Evolutionary conservation across 2,888 invertebrate species (phyloP).

Genomic region (Cataglyphis albicans): DNA sequence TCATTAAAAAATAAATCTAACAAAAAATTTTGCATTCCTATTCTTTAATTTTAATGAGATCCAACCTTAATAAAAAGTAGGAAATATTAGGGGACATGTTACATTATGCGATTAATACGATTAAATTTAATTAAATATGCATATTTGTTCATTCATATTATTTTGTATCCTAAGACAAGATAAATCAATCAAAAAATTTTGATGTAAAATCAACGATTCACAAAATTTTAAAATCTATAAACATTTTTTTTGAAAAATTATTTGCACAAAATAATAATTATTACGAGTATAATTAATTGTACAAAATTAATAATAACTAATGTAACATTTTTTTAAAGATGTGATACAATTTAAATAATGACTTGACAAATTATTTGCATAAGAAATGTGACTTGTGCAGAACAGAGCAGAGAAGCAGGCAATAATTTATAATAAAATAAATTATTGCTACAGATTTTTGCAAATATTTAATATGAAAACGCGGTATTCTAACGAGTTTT

Average conservation of each 20-base stretch:
- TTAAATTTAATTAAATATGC: background rate
- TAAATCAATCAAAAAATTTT: background rate
- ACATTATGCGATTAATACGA: background rate
- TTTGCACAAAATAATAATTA: background rate
- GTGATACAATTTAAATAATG: background rate
- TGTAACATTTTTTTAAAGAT: background rate
- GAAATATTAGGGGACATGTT: background rate
- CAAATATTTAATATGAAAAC: background rate
- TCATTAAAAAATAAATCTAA: background rate
- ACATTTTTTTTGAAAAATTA: background rate
- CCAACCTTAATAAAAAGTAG: background rate
- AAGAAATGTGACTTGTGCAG: background rate
- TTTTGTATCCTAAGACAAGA: background rate
- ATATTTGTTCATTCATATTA: background rate
- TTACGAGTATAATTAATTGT: background rate
- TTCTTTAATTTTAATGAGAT: background rate
- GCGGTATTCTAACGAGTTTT: conserved; percentile 19
- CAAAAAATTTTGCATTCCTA: background rate
- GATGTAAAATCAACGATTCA: background rate
- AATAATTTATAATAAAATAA: background rate
- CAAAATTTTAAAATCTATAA: background rate
- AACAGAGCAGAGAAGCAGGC: background rate
- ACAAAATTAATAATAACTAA: background rate
- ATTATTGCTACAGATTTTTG: background rate
- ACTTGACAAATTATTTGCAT: background rate